Conservation (phyloP, 2,113 vertebrate species). For the Haplochromis vanheusdeni region DNA sequence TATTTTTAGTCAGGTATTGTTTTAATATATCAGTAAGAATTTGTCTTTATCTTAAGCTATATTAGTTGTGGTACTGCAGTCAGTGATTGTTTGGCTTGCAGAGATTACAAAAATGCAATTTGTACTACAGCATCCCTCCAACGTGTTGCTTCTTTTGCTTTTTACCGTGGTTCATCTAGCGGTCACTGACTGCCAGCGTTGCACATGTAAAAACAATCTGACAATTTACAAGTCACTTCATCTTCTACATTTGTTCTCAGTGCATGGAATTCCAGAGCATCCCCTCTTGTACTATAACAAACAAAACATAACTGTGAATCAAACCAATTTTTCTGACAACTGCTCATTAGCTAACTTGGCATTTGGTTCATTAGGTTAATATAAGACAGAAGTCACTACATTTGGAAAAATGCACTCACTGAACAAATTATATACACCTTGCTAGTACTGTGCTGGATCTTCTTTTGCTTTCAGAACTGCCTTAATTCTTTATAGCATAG, state of each 20-base stretch:
- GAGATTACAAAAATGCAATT: conserved; percentile 34
- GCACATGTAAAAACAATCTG: conserved; percentile 72
- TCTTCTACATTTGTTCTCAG: conserved; percentile 21
- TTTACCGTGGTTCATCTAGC: conserved; percentile 71
- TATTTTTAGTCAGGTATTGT: not conserved
- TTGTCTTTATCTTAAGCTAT: not conserved
- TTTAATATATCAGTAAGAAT: not conserved
- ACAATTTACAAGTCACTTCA: conserved; percentile 66
- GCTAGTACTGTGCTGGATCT: not conserved
- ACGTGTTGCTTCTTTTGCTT: conserved; percentile 21
- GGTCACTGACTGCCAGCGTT: conserved; percentile 72
- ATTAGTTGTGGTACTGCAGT: not conserved
- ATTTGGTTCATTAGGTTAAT: not conserved
- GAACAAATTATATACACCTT: not conserved
- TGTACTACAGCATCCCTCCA: conserved; percentile 3
- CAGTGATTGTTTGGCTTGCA: conserved; percentile 46
- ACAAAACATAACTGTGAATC: not conserved
- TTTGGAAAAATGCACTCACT: not conserved
- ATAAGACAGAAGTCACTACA: not conserved
- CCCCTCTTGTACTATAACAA: not conserved
- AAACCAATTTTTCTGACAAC: not conserved
- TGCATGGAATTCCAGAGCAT: not conserved
- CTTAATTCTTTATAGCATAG: not conserved
- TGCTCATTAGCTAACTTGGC: not conserved
- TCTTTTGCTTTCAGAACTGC: not conserved